Percentiles rank a stretch among this genome's conserved stretches.
Evolutionary conservation across 2,113 vertebrate species (phyloP).

Genomic region (Deroptyus accipitrinus): DNA sequence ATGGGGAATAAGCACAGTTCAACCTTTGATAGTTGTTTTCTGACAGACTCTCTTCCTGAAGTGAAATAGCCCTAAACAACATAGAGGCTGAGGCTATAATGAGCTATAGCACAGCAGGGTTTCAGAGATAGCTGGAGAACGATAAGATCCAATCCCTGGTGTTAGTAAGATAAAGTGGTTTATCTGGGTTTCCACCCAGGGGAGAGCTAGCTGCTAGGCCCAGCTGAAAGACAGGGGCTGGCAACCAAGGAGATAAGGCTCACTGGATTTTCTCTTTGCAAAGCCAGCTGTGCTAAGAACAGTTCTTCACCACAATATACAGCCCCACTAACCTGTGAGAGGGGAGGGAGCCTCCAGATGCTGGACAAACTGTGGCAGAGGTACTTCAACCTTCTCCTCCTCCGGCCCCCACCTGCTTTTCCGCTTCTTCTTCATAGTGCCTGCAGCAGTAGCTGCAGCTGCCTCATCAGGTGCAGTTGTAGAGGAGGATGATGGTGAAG

Average conservation of each 20-base stretch:
- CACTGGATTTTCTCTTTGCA: neutral
- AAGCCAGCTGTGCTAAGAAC: neutral
- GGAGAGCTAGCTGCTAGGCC: neutral
- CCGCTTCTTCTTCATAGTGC: constrained; percentile 83
- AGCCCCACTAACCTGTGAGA: constrained; percentile 66
- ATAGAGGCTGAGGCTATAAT: neutral
- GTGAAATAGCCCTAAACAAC: neutral
- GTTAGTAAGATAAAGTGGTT: neutral
- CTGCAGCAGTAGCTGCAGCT: neutral
- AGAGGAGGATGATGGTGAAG: neutral
- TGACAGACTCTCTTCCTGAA: neutral
- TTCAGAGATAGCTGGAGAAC: neutral
- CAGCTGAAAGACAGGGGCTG: neutral
- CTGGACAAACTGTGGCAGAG: constrained; percentile 71
- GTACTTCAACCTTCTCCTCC: constrained; percentile 89
- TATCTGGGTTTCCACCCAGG: neutral
- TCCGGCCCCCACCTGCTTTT: constrained; percentile 97
- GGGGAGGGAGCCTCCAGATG: constrained; percentile 71
- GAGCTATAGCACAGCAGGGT: neutral
- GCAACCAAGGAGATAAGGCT: neutral
- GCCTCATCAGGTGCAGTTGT: neutral
- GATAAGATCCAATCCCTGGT: constrained; percentile 1
- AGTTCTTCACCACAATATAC: neutral
- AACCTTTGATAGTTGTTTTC: neutral
- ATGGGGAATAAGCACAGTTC: neutral